Conservation (phyloP, 1,140 invertebrate genomes). For the Drosophila quadrilineata region DNA sequence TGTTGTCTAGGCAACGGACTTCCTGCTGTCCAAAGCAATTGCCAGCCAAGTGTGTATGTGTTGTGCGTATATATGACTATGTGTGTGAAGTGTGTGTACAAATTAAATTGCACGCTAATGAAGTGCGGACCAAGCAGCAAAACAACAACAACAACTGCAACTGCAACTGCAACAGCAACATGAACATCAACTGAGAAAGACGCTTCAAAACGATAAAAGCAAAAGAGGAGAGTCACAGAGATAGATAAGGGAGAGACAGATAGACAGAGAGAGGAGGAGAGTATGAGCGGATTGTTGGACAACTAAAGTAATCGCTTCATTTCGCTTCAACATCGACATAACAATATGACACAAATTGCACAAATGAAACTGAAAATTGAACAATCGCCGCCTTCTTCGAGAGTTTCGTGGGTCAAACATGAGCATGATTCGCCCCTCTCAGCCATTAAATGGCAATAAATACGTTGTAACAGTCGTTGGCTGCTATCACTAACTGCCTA, state of each 20-base stretch:
- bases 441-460: slow-evolving; percentile 59
- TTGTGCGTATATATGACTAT: slow-evolving; percentile 2
- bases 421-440: slow-evolving; percentile 22
- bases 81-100: slow-evolving; percentile 61
- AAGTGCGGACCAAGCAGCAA: slow-evolving; percentile 39
- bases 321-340: slow-evolving; percentile 21
- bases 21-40: slow-evolving; percentile 33
- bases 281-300: too few relatives aligned
- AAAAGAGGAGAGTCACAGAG: neutral
- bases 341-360: slow-evolving; percentile 70
- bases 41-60: neutral
- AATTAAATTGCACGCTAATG: slow-evolving; percentile 79
- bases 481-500: slow-evolving; percentile 36
- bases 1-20: slow-evolving; percentile 32
- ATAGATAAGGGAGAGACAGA: neutral
- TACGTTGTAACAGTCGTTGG: slow-evolving; percentile 49
- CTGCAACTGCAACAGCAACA: too few relatives aligned
- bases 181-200: neutral
- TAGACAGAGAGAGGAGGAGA: neutral
- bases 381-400: too few relatives aligned
- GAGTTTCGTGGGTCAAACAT: slow-evolving; percentile 47
- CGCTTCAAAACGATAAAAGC: slow-evolving; percentile 19
- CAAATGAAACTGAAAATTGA: slow-evolving; percentile 11
- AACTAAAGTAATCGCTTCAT: slow-evolving; percentile 70
- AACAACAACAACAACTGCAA: slow-evolving; percentile 1